These are phyloP conservation scores for Tetanocera ferruginea DNA, from an alignment of 2,888 invertebrate species.

Conservation along the genomic window DNA sequence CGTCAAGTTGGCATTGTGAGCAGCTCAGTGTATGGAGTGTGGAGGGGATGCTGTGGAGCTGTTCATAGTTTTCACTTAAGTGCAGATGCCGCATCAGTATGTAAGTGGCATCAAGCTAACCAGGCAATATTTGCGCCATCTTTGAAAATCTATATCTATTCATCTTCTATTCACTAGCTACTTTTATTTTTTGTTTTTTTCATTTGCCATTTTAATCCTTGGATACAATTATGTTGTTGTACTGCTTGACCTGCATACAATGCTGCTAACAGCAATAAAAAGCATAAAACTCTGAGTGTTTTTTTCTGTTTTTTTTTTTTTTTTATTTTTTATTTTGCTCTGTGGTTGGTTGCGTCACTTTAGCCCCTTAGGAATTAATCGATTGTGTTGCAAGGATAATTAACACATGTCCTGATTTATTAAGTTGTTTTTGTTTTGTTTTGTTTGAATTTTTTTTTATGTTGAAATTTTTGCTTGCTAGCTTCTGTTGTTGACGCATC, in stretches of 20 bases:
- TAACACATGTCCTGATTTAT: conserved; percentile 66
- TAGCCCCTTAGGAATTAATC: conserved; percentile 47
- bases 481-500: neutral
- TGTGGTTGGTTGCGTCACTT: neutral
- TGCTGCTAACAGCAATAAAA: conserved; percentile 8
- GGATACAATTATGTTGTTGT: conserved; percentile 22
- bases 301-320: conserved; percentile 35
- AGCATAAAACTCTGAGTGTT: neutral
- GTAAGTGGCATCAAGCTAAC: too few species aligned
- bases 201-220: conserved; percentile 22
- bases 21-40: too few species aligned
- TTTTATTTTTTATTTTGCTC: neutral
- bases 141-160: neutral
- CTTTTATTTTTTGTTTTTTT: conserved; percentile 35
- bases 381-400: conserved; percentile 56
- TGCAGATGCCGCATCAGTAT: too few species aligned
- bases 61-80: neutral
- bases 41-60: too few species aligned
- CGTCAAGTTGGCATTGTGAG: neutral
- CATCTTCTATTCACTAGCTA: neutral
- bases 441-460: conserved; percentile 29
- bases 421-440: conserved; percentile 51
- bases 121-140: neutral
- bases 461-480: neutral
- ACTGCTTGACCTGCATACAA: conserved; percentile 26